Base-by-base conservation (phyloP, 1,140 invertebrate genomes). In the Notospermus geniculatus region DNA sequence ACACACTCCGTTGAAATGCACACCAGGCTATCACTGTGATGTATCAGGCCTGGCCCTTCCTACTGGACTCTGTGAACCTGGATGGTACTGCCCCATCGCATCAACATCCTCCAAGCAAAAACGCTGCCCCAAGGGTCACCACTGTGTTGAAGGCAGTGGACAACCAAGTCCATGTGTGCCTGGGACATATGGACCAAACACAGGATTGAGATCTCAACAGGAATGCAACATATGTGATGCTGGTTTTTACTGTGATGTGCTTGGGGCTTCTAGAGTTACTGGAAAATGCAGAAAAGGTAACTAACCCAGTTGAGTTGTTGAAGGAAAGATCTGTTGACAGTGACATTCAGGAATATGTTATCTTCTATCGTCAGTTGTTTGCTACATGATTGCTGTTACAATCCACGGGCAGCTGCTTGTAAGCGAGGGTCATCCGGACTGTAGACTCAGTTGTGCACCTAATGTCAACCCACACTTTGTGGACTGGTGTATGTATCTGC, bases 161-260 rank as follows among this genome's bases (percentile, higher is more conserved):
- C 58, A 70, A 1, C 77, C 77, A 28, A 61, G 66, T 1, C 62
- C 73, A 9, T 79, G 77, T 57, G 59, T 67, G 9, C 76, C 76
- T 46, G 77, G 77, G 46, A 79, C 77, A 0, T 79, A 73, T 57
- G 67, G 63, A 22, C 69, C 69, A 2, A 56, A 54, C 1, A 62
- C 56, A 27, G 62, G 63, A 0, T 62, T 77, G 25, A 46, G 54
- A 30, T 66, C 63, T 0, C 60, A 74, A 39, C 52, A 30, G 36
- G 73, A 79, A 54, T 79, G 77, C 62, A 66, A 50, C 0, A 59
- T 62, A 9, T 79, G 77, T 72, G 67, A 71, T 59, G 67, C 71
- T 29, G 77, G 77, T 7, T 72, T 22, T 52, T 79, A 73, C 60
- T 79, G 77, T 69, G 75, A 77, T 59, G 74, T 72, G 7, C 74